Evolutionary conservation across 2,113 vertebrate species (phyloP).

Genomic region (Entosphenus tridentatus): DNA sequence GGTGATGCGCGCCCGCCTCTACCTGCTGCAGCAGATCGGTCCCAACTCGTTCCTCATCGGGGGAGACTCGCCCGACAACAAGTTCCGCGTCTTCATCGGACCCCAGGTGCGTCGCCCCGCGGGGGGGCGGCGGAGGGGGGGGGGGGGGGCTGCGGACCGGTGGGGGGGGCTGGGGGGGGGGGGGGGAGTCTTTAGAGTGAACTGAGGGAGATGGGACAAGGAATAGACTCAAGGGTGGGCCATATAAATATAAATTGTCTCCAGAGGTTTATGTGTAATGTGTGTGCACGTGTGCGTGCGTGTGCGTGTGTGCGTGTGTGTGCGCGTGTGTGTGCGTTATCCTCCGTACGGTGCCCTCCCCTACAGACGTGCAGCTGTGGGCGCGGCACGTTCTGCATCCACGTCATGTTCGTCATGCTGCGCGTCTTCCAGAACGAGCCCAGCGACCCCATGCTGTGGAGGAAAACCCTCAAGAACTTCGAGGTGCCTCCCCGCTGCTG

Average conservation of each 20-base stretch:
- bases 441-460: constrained; percentile 53
- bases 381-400: constrained; percentile 56
- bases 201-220: no score
- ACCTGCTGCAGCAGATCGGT: constrained; percentile 57
- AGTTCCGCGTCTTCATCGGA: constrained; percentile 64
- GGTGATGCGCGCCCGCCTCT: constrained; percentile 57
- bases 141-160: no score
- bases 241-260: no score
- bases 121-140: background rate
- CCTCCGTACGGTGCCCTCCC: background rate
- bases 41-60: constrained; percentile 65
- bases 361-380: constrained; percentile 58
- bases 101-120: constrained; percentile 32
- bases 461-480: constrained; percentile 64
- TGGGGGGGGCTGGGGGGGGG: no score
- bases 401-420: constrained; percentile 61
- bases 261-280: no score
- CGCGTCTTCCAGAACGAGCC: constrained; percentile 54
- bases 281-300: no score
- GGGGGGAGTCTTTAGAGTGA: no score
- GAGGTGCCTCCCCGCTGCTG: constrained; percentile 25
- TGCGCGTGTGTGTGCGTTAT: no score
- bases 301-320: no score
- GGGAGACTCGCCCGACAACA: constrained; percentile 63
- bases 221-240: no score